Evolutionary conservation across 2,113 vertebrate genomes (phyloP).

Genomic region (Sphyrna mokarran): DNA sequence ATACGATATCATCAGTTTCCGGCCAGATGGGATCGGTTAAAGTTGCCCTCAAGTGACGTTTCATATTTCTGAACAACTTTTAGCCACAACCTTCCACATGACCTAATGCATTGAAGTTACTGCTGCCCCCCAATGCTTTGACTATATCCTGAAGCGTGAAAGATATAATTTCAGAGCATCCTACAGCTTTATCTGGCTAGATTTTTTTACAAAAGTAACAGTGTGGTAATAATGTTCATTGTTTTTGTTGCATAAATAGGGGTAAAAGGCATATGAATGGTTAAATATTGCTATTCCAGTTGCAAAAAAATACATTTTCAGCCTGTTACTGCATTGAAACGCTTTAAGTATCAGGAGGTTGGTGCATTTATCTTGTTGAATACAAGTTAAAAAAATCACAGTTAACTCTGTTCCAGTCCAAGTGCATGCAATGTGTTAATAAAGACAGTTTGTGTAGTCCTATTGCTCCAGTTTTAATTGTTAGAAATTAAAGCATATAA

Average conservation of each 20-base stretch:
- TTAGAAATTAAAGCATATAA: not conserved
- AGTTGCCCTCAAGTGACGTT: not conserved
- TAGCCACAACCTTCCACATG: not conserved
- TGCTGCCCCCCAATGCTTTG: not conserved
- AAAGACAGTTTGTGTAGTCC: not conserved
- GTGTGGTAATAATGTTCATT: not conserved
- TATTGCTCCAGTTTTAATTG: not conserved
- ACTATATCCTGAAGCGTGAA: not conserved
- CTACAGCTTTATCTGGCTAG: not conserved
- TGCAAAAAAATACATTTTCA: not conserved
- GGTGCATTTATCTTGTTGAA: not conserved
- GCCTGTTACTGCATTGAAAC: not conserved
- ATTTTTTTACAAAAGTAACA: not conserved
- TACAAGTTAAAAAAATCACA: not conserved
- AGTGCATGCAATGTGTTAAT: not conserved
- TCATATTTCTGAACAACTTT: not conserved
- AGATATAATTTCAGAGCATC: not conserved
- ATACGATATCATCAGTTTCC: not conserved
- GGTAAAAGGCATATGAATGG: not conserved
- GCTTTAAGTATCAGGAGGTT: not conserved
- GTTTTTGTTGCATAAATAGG: not conserved
- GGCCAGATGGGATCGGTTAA: not conserved
- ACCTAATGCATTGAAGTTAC: not conserved
- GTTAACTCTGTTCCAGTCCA: not conserved
- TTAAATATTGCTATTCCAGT: not conserved